Evolutionary conservation across 2,113 vertebrate species (phyloP), one percentile per base, ranked within the genome.

Genomic region (Leiothrix lutea): DNA sequence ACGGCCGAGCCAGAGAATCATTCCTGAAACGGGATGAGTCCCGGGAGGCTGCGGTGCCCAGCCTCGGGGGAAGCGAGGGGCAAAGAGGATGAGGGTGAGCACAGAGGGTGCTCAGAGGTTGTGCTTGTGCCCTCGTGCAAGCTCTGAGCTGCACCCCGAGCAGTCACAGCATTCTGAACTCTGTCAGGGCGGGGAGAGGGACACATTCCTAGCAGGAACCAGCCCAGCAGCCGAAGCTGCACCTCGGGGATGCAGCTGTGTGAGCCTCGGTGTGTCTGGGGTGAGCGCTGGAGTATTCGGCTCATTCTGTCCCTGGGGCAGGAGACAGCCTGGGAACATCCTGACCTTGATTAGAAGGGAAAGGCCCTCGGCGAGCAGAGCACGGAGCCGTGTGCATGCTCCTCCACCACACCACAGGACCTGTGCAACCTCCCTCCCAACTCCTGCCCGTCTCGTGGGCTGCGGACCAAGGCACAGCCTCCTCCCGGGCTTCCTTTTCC

Each of bases 401-500:
- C 25, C 29, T 86, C 38, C 58, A 65, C 44, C 74, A n/a, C 77
- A 57, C 8, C 79, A 58, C 72, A 80, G 80, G 82, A 86, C 42
- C 83, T 66, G 66, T 38, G 62, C 54, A 44, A 48, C 36, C 66
- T 82, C 45, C 9, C 72, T 40, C 69, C 48, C 19, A 3, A n/a
- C 25, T 94, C 61, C 80, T 48, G 70, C 26, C 73, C 0, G 2
- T 29, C 11, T 42, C 33, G n/a, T 3, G 14, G 93, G 84, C 95
- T 71, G 31, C 2, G 1, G 72, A 83, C 67, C 93, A 88, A 91
- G 48, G 23, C 61, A 29, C 92, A 38, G 81, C 70, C 78, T 69
- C 78, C 66, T 88, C 88, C 80, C 3, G 3, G n/a, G 48, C 89
- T 97, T 94, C 93, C 92, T 89, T 91, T 94, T 95, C 94, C 85